Conservation (phyloP, 2,113 vertebrate genomes). For the Fulica atra region DNA sequence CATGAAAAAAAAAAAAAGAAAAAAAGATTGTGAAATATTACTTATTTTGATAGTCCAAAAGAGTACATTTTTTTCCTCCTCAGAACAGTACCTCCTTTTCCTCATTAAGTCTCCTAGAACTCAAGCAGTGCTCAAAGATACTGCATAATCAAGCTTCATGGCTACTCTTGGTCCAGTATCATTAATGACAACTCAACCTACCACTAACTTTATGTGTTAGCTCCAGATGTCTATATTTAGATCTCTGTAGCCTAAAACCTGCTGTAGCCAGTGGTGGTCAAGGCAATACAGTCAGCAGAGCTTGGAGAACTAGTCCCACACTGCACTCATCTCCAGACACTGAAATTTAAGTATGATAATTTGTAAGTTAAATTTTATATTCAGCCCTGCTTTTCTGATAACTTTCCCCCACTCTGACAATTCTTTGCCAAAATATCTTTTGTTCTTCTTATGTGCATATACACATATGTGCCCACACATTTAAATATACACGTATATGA, state of each 20-base stretch:
- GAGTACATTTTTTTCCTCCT: no score
- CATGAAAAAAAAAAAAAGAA: slow-evolving; percentile 35
- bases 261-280: neutral
- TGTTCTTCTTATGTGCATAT: neutral
- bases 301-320: neutral
- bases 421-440: neutral
- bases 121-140: neutral
- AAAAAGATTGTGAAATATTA: neutral
- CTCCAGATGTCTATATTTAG: neutral
- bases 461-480: no score
- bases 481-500: neutral
- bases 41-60: neutral
- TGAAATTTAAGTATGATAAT: neutral
- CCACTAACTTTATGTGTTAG: neutral
- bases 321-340: neutral
- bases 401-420: neutral
- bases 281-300: neutral
- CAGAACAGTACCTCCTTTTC: neutral
- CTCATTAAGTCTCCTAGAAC: neutral
- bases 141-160: neutral
- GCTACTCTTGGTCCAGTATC: neutral
- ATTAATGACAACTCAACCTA: neutral
- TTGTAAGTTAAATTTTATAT: neutral
- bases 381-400: neutral
- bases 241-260: neutral